Evolutionary conservation across 2,888 invertebrate species (phyloP), one percentile per base, ranked within the genome.

Genomic region (Amitus sp.): DNA sequence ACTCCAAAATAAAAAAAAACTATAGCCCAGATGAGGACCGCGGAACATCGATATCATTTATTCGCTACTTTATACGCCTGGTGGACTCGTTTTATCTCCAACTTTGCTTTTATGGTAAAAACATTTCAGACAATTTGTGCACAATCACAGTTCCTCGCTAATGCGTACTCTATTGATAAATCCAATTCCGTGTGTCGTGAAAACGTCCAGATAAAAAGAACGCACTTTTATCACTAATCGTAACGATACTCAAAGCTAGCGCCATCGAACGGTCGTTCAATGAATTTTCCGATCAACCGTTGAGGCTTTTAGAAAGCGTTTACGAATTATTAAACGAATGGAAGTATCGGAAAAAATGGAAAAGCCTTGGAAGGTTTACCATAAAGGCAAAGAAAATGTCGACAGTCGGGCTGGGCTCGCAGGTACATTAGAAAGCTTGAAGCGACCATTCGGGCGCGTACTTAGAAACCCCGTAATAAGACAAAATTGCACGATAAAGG

Each of bases 401-500:
- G 3, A 34, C n/a, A n/a, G n/a, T n/a, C n/a, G n/a, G n/a, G n/a
- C 34, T 7, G n/a, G 13, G 3, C 34, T 9, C 34, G 34, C 3
- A 30, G 2, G n/a, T 37, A 23, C 39, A 45, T 56, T 7, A 39
- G 54, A 51, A 46, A 52, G 45, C 48, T 47, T 43, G 55, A 59
- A 51, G 52, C 59, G 65, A 58, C 65, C 60, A 58, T 62, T 64
- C 69, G 66, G 65, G 51, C 69, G 65, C 53, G 60, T 63, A 66
- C 64, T 50, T 63, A 64, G 65, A 60, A 69, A 70, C 65, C 65
- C 66, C 60, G 65, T 68, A 64, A 68, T 72, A 65, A 65, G 58
- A 48, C 65, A 68, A 68, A 76, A 77, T 77, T 77, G 77, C 77
- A 77, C 76, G 72, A 76, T 75, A 75, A 37, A 37, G 13, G 5